Percentiles rank a stretch among this genome's conserved stretches.
phyloP scores from a whole-genome alignment of 2,888 invertebrate genomes.

The Trisateles emortualis region DNA sequence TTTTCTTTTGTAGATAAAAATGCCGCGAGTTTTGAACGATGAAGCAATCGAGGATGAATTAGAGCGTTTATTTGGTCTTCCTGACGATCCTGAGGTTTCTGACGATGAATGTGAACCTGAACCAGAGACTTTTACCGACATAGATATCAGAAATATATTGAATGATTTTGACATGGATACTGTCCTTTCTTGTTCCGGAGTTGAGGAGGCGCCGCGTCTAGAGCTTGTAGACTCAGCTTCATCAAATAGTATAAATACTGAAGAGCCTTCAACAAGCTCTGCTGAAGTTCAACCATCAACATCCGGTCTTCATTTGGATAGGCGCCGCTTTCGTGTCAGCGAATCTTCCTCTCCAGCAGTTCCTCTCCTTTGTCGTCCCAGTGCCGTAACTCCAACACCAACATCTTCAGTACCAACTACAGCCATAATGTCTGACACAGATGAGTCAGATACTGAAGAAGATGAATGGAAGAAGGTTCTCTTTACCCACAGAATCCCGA shows the following conservation, averaged over 20 bases:
- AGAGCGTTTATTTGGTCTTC: no score
- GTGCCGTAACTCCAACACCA: not conserved
- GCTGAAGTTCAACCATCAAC: slow-evolving; percentile 3
- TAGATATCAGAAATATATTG: no score
- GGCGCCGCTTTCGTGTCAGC: no score
- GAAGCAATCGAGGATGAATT: no score
- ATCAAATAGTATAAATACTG: not conserved
- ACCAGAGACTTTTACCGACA: no score
- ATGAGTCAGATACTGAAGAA: slow-evolving; percentile 17
- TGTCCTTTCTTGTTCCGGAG: slow-evolving; percentile 4
- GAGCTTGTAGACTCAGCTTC: not conserved
- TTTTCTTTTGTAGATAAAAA: no score
- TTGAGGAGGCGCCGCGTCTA: not conserved
- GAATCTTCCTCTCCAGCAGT: slow-evolving; percentile 12
- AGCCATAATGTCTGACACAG: slow-evolving; percentile 16
- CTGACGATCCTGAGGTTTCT: no score
- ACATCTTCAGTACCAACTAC: not conserved
- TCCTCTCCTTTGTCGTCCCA: slow-evolving; percentile 5
- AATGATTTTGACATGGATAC: no score
- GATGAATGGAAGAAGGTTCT: slow-evolving; percentile 19
- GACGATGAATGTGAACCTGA: no score
- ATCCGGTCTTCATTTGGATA: slow-evolving; percentile 19
- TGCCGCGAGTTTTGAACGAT: no score
- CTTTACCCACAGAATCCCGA: slow-evolving; percentile 10
- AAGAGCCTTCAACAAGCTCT: slow-evolving; percentile 1